These are phyloP conservation scores for Erynnis tages DNA, from an alignment of 2,888 invertebrate genomes.

Conservation along the genomic window DNA sequence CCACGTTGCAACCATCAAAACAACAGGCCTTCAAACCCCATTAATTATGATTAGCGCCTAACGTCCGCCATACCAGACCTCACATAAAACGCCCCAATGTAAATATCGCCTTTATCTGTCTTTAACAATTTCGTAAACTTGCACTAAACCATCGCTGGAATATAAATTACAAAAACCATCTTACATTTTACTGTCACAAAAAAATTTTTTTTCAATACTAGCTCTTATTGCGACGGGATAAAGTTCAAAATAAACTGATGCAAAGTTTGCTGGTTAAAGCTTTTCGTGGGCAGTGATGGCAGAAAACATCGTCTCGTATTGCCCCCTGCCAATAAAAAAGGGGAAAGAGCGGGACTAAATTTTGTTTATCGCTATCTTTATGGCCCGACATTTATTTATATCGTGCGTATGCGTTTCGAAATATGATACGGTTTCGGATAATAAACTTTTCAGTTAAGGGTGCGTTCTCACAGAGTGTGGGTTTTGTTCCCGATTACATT, in stretches of 20 bases:
- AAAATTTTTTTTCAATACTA: conserved; percentile 30
- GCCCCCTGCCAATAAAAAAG: conserved; percentile 79
- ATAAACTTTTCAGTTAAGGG: conserved; percentile 64
- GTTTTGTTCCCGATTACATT: too few species aligned
- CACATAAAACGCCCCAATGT: conserved; percentile 73
- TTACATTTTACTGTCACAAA: conserved; percentile 36
- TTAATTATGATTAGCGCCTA: conserved; percentile 66
- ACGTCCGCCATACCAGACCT: conserved; percentile 55
- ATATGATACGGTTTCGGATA: conserved; percentile 69
- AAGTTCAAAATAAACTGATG: conserved; percentile 29
- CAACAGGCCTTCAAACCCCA: conserved; percentile 37
- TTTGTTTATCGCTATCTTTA: conserved; percentile 80
- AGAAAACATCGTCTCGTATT: conserved; percentile 77
- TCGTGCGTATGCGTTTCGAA: conserved; percentile 69
- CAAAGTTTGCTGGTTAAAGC: conserved; percentile 31
- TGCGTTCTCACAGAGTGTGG: conserved; percentile 35
- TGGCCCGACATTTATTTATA: conserved; percentile 75
- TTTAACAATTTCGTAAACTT: conserved; percentile 80
- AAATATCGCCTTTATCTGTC: conserved; percentile 79
- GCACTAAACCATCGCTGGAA: conserved; percentile 75
- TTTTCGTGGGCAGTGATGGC: conserved; percentile 51
- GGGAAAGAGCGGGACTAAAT: conserved; percentile 74
- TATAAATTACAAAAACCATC: conserved; percentile 69
- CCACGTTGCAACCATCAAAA: conserved; percentile 21
- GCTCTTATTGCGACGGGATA: conserved; percentile 34